Evolutionary conservation across 1,140 invertebrate genomes (phyloP).

Genomic region (Aphaenogaster rudis): DNA sequence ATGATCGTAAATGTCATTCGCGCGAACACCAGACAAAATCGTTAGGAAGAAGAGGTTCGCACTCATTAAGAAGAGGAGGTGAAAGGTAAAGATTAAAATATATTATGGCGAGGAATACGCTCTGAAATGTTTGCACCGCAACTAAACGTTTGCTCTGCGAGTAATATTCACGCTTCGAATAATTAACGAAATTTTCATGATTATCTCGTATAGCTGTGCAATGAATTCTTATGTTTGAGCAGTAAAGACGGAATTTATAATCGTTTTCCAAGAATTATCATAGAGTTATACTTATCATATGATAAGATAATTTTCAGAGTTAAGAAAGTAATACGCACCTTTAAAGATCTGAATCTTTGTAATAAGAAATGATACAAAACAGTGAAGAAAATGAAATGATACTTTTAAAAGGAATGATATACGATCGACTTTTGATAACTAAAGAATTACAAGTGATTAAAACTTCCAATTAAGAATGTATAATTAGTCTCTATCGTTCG

Average conservation of each 20-base stretch:
- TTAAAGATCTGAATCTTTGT: background rate
- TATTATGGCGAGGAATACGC: background rate
- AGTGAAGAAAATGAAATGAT: background rate
- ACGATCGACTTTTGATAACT: background rate
- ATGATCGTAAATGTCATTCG: slow-evolving; percentile 13
- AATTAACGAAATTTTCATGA: background rate
- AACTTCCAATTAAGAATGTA: background rate
- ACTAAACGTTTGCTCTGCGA: slow-evolving; percentile 2
- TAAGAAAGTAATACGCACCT: background rate
- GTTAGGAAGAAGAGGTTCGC: background rate
- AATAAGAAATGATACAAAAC: background rate
- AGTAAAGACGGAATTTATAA: background rate
- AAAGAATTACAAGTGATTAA: background rate
- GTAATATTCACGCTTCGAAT: slow-evolving; percentile 13
- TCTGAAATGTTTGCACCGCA: background rate
- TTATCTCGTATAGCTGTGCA: background rate
- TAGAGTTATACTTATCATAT: background rate
- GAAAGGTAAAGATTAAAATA: slow-evolving; percentile 11
- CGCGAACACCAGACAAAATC: background rate
- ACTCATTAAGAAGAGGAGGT: background rate
- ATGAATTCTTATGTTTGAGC: slow-evolving; percentile 32
- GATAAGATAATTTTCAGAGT: background rate
- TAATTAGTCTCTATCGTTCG: background rate
- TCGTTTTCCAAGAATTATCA: background rate
- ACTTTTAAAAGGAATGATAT: background rate